Evolutionary conservation across 2,888 invertebrate genomes (phyloP).

Genomic region (Ornithoptera alexandrae): DNA sequence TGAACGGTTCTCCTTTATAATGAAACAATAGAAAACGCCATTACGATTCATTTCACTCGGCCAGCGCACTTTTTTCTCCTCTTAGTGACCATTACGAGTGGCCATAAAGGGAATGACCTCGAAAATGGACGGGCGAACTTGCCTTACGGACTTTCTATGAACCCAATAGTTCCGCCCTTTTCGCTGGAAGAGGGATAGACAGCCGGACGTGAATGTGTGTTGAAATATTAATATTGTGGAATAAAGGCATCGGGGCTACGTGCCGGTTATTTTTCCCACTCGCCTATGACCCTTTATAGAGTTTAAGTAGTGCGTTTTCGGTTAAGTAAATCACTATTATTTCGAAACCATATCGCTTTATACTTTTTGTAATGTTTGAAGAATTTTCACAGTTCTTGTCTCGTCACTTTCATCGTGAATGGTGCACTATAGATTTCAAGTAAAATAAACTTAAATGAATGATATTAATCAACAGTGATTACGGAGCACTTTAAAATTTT

Average conservation of each 20-base stretch:
- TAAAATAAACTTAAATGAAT: no score
- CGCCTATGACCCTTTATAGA: slow-evolving; percentile 20
- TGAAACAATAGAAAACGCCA: slow-evolving; percentile 54
- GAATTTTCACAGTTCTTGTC: no score
- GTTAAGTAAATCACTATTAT: slow-evolving; percentile 27
- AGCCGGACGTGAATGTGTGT: slow-evolving; percentile 38
- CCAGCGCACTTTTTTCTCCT: slow-evolving; percentile 52
- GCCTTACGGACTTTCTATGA: slow-evolving; percentile 56
- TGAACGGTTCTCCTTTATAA: slow-evolving; percentile 46
- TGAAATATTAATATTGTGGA: slow-evolving; percentile 44
- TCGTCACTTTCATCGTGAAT: no score
- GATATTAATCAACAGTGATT: no score
- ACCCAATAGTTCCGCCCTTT: slow-evolving; percentile 42
- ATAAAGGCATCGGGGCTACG: slow-evolving; percentile 34
- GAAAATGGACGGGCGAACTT: slow-evolving; percentile 52
- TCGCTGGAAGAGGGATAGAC: slow-evolving; percentile 41
- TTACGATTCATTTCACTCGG: slow-evolving; percentile 54
- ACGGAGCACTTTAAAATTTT: no score
- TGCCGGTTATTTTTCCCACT: slow-evolving; percentile 33
- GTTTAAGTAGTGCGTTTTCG: slow-evolving; percentile 22
- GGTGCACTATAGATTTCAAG: no score
- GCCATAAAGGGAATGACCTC: slow-evolving; percentile 60
- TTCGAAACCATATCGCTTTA: slow-evolving; percentile 13
- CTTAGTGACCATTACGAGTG: slow-evolving; percentile 54
- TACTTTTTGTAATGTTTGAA: not conserved